These are phyloP conservation scores for Drosophila nebulosa DNA, from an alignment of 1,140 invertebrate species.

Conservation along the genomic window DNA sequence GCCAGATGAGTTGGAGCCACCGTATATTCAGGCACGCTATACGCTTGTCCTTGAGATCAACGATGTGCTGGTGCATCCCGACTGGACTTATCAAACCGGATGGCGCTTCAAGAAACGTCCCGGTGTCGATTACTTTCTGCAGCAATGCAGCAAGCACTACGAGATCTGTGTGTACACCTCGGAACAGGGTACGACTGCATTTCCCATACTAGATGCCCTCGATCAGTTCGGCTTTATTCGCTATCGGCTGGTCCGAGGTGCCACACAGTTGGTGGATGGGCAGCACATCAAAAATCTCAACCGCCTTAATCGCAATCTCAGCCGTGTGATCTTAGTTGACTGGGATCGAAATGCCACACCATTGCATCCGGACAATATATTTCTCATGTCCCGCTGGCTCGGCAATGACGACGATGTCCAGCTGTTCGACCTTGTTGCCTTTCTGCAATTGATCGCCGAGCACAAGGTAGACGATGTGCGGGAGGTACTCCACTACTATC, in stretches of 20 bases:
- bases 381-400: constrained; percentile 94
- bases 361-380: constrained; percentile 93
- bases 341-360: constrained; percentile 94
- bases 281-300: constrained; percentile 98
- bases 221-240: constrained; percentile 94
- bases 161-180: constrained; percentile 98
- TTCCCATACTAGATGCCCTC: constrained; percentile 94
- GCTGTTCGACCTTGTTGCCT: constrained; percentile 94
- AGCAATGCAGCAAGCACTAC: constrained; percentile 94
- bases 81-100: constrained; percentile 94
- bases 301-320: constrained; percentile 96
- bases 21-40: constrained; percentile 98
- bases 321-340: constrained; percentile 97
- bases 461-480: constrained; percentile 96
- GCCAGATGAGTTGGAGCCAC: constrained; percentile 94
- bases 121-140: constrained; percentile 97
- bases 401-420: constrained; percentile 95
- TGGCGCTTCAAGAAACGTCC: constrained; percentile 98
- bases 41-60: constrained; percentile 97
- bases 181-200: constrained; percentile 94
- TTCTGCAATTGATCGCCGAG: constrained; percentile 93
- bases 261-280: constrained; percentile 96
- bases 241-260: constrained; percentile 96
- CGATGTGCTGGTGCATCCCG: constrained; percentile 97
- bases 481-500: constrained; percentile 95